Percentiles rank a stretch among this genome's conserved stretches.
Conservation (phyloP, 2,113 vertebrate genomes). For the Pseudopodoces humilis region DNA sequence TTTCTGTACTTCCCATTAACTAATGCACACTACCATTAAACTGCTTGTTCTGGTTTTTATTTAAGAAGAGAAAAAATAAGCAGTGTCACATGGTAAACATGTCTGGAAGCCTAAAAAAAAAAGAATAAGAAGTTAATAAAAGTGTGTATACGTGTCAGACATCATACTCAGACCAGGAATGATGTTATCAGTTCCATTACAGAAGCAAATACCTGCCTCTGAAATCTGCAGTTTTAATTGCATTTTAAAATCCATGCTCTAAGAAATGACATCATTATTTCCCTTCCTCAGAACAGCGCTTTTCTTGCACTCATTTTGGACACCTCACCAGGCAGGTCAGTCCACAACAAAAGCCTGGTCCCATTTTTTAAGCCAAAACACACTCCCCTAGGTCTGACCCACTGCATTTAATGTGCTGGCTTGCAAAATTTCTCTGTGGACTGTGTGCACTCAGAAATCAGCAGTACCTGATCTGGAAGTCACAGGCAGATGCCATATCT, state of each 20-base stretch:
- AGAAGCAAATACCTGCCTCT: not conserved
- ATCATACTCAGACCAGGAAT: not conserved
- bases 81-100: not conserved
- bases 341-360: not conserved
- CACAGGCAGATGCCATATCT: not conserved
- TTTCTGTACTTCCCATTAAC: not conserved
- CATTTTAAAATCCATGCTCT: not conserved
- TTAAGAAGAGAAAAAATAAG: not conserved
- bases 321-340: not conserved
- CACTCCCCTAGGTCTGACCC: not conserved
- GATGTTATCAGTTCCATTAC: not conserved
- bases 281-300: not conserved
- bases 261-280: not conserved
- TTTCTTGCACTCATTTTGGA: not conserved
- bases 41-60: not conserved
- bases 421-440: not conserved
- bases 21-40: not conserved
- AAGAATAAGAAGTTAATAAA: not conserved
- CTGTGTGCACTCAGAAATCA: not conserved
- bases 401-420: not conserved
- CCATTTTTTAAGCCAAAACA: not conserved
- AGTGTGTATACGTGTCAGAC: accelerated
- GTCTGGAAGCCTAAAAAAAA: not conserved
- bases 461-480: not conserved
- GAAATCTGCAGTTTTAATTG: not conserved